Conservation (phyloP, 2,113 vertebrate species). For the Platanista minor region DNA sequence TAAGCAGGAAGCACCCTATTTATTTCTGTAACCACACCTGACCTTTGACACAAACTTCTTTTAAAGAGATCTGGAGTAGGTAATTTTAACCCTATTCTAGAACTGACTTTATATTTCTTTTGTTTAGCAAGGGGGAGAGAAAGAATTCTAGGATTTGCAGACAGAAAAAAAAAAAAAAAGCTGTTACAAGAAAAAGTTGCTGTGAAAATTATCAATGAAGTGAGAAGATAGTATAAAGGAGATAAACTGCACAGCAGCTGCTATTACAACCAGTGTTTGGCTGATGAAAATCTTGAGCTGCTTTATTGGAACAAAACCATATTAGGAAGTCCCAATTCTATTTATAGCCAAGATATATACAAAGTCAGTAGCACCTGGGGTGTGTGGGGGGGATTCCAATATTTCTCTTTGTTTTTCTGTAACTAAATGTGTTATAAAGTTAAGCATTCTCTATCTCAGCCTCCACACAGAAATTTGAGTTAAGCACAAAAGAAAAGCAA, state of each 20-base stretch:
- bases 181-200: neutral
- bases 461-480: neutral
- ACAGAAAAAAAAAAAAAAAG: neutral
- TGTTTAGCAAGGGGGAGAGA: neutral
- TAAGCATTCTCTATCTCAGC: neutral
- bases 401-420: neutral
- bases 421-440: neutral
- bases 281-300: neutral
- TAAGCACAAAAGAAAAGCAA: neutral
- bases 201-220: neutral
- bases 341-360: neutral
- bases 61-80: neutral
- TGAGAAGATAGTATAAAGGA: neutral
- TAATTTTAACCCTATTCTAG: neutral
- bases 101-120: neutral
- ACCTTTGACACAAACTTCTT: neutral
- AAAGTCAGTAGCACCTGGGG: neutral
- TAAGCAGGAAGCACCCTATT: neutral
- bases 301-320: neutral
- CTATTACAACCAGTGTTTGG: neutral
- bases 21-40: neutral
- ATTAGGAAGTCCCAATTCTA: neutral
- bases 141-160: neutral
- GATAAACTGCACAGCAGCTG: neutral
- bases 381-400: neutral